Percentiles rank a stretch among this genome's conserved stretches.
These are phyloP conservation scores for Pharmacophagus antenor DNA, from an alignment of 2,888 invertebrate genomes.

Conservation along the genomic window DNA sequence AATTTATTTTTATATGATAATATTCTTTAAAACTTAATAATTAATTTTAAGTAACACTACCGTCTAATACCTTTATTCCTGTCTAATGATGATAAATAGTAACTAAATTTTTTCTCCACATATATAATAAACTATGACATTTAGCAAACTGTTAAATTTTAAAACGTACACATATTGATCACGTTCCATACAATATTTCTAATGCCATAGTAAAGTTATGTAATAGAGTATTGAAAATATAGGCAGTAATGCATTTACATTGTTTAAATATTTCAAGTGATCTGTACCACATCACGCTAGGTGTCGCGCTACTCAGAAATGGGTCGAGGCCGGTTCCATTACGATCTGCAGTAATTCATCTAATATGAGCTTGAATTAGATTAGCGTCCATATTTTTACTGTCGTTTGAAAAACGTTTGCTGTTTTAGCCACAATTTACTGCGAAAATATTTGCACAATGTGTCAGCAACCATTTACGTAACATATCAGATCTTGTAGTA, in stretches of 20 bases:
- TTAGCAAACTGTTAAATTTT: too few relatives aligned
- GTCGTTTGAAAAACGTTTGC: not conserved
- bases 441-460: not conserved
- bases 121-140: too few relatives aligned
- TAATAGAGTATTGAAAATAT: not conserved
- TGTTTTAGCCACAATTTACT: not conserved
- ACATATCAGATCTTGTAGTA: too few relatives aligned
- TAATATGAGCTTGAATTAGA: slow-evolving; percentile 40
- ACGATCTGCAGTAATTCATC: slow-evolving; percentile 47
- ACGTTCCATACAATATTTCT: not conserved
- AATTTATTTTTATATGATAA: too few relatives aligned
- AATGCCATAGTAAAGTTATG: not conserved
- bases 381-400: slow-evolving; percentile 31
- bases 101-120: too few relatives aligned
- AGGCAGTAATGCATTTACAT: not conserved
- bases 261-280: slow-evolving; percentile 5
- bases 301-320: slow-evolving; percentile 52
- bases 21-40: too few relatives aligned
- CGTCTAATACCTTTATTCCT: too few relatives aligned
- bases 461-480: not conserved
- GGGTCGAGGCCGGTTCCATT: slow-evolving; percentile 66
- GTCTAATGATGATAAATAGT: too few relatives aligned
- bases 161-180: too few relatives aligned
- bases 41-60: too few relatives aligned
- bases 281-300: slow-evolving; percentile 47